Base-by-base conservation (phyloP, 2,113 vertebrate genomes). In the Euleptes europaea region DNA sequence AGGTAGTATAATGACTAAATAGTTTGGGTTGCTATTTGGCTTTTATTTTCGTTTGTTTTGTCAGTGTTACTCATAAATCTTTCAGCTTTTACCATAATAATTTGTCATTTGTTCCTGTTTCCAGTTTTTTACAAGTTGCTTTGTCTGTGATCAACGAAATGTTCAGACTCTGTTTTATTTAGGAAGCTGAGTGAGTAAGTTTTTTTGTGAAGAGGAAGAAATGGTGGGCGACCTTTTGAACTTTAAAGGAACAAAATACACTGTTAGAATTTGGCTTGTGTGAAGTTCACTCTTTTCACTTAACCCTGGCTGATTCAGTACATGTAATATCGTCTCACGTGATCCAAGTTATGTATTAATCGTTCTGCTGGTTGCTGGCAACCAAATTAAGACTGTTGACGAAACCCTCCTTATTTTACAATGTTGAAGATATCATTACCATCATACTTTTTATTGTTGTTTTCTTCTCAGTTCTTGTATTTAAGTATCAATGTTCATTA, bases 141-240 rank as follows among this genome's bases (percentile, higher is more conserved):
- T 97, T 97, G 96, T 97, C 94, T 95, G 33, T 90, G 94, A 94
- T 95, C 94, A 96, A 94, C 95, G 96, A 95, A 94, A 94, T 96
- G 97, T 95, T 86, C 93, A 92, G 95, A 95, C 97, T 97, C 95
- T 97, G 95, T 97, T 97, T 97, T 96, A 93, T 96, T 96, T 94
- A 98, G 98, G 98, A 98, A 98, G 97, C 98, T 97, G 95, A 96
- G 94, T 95, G 96, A 88, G 92, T 96, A 94, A 95, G 96, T 92
- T 91, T 94, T 95, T 96, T 94, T 90, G 91, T 94, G 94, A 89
- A 96, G 94, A 97, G 98, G 98, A 98, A 98, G 97, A 97, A 94
- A 95, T 98, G 98, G 97, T 92, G 93, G 89, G 92, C 96, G 96
- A 98, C 98, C 98, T 98, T 96, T 97, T 98, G 97, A 98, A 98